Percentiles rank a stretch among this genome's conserved stretches.
Conservation (phyloP, 2,113 vertebrate genomes). For the Ceuthmochares aereus region DNA sequence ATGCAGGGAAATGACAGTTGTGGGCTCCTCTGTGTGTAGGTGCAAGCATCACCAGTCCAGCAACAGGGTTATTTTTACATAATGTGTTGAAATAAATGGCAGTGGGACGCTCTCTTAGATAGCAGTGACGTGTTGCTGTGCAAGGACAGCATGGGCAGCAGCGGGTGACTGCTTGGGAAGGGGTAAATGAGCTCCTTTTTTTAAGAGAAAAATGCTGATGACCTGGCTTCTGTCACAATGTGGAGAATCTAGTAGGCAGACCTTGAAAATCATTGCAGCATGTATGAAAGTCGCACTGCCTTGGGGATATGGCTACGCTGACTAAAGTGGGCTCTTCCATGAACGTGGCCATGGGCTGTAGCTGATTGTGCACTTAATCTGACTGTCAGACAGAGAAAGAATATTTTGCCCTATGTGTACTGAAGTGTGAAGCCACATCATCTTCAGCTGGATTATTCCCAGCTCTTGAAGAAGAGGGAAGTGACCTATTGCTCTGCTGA, state of each 20-base stretch:
- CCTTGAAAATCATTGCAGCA: neutral
- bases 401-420: neutral
- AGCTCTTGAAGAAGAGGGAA: neutral
- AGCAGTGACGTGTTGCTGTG: neutral
- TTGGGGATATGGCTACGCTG: neutral
- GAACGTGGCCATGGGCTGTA: neutral
- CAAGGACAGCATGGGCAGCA: rapidly evolving
- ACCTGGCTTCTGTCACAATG: neutral
- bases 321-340: neutral
- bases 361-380: neutral
- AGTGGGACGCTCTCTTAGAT: neutral
- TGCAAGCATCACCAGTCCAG: neutral
- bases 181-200: neutral
- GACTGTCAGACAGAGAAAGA: neutral
- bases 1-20: neutral
- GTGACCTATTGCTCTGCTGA: neutral
- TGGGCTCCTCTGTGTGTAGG: neutral
- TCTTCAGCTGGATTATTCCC: neutral
- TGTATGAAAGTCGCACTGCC: neutral
- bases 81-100: neutral
- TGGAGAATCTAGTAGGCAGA: neutral
- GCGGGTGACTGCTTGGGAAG: neutral
- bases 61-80: neutral
- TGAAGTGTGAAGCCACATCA: slow-evolving; percentile 30
- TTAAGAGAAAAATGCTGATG: neutral